These are phyloP conservation scores for Harpagifer antarcticus DNA, from an alignment of 2,797 vertebrate species.

Conservation along the genomic window DNA sequence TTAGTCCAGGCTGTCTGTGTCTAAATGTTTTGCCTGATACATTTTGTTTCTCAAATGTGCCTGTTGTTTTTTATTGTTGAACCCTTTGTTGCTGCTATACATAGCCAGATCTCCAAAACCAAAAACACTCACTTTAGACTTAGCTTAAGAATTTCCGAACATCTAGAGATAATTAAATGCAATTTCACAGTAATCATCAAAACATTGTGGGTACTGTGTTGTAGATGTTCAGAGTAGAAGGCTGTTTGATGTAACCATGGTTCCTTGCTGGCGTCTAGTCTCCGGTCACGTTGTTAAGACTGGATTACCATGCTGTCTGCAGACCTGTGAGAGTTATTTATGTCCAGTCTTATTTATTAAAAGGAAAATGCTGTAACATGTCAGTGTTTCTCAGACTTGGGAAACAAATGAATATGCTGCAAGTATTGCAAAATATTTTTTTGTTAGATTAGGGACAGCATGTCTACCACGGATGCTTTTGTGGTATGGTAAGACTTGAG, in stretches of 20 bases:
- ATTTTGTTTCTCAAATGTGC: too few species aligned
- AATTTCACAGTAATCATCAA: too few species aligned
- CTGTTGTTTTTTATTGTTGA: too few species aligned
- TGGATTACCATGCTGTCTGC: constrained; percentile 72
- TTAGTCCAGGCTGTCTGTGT: too few species aligned
- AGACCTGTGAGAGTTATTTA: constrained; percentile 64
- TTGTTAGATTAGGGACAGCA: background rate
- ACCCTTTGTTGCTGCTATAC: too few species aligned
- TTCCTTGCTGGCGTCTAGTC: constrained; percentile 41
- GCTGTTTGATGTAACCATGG: constrained; percentile 36
- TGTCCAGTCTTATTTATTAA: constrained; percentile 39
- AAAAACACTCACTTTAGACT: too few species aligned
- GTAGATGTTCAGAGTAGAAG: constrained; percentile 29
- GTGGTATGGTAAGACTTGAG: background rate
- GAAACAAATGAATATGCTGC: constrained; percentile 3
- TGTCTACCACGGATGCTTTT: background rate
- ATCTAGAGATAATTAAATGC: too few species aligned
- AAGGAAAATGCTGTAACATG: constrained; percentile 5
- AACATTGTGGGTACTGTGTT: background rate
- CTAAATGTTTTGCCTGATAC: too few species aligned
- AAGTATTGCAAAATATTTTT: background rate
- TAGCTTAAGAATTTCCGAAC: too few species aligned
- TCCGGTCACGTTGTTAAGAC: constrained; percentile 67
- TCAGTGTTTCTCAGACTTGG: constrained; percentile 6
- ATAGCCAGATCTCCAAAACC: too few species aligned